These are phyloP conservation scores for Podarcis raffonei DNA, from an alignment of 2,113 vertebrate species.

Conservation along the genomic window DNA sequence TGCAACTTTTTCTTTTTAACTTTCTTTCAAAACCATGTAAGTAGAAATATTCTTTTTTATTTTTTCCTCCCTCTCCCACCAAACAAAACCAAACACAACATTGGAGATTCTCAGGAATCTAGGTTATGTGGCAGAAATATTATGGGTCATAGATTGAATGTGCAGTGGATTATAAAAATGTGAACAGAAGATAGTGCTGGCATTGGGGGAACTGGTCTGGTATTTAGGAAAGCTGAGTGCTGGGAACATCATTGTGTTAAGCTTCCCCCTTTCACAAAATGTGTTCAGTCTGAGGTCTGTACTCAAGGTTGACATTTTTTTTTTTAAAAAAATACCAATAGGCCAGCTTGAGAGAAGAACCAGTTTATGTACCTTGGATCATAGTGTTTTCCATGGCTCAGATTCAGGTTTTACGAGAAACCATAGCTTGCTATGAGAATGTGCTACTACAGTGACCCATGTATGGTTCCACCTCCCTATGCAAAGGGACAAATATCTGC, in stretches of 20 bases:
- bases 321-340: too few species aligned
- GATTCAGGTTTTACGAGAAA: not conserved
- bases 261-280: not conserved
- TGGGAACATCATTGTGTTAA: not conserved
- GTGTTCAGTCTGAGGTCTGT: not conserved
- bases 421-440: not conserved
- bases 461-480: not conserved
- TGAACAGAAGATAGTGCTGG: not conserved
- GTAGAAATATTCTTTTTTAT: not conserved
- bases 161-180: not conserved
- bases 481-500: not conserved
- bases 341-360: not conserved
- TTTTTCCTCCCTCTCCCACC: not conserved
- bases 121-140: not conserved
- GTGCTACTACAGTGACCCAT: not conserved
- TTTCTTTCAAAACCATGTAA: not conserved
- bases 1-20: not conserved
- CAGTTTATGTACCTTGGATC: not conserved
- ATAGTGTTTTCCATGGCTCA: not conserved
- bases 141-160: not conserved
- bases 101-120: not conserved
- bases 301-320: not conserved
- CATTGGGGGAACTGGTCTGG: not conserved
- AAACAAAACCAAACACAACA: not conserved
- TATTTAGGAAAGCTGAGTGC: not conserved